phyloP scores from a whole-genome alignment of 2,113 vertebrate species.

The Colinus virginianus region DNA sequence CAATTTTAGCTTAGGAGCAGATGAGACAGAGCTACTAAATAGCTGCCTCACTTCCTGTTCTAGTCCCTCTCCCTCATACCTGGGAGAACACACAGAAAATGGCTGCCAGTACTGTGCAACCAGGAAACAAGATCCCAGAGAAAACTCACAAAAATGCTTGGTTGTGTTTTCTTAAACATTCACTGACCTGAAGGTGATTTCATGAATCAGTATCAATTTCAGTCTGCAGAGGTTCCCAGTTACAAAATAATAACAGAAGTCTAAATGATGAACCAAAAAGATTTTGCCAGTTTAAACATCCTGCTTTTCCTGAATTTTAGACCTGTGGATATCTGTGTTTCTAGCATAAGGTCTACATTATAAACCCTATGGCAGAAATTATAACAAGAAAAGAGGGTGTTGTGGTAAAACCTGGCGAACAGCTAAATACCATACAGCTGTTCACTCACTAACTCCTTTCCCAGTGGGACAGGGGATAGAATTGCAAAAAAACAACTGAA shows the following conservation, averaged over 20 bases:
- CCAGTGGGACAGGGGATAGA: background rate
- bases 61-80: rapidly evolving
- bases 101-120: background rate
- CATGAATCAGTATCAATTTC: background rate
- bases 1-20: background rate
- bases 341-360: background rate
- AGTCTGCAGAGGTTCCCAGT: background rate
- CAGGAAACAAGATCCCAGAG: rapidly evolving
- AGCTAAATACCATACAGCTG: background rate
- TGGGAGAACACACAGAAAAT: background rate
- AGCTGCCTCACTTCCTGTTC: background rate
- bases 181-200: background rate
- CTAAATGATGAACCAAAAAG: background rate
- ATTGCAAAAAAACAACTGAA: background rate
- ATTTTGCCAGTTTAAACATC: background rate
- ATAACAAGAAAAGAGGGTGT: background rate
- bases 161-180: background rate
- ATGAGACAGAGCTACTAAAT: background rate
- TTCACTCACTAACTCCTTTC: background rate
- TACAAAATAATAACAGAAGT: background rate
- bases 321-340: background rate
- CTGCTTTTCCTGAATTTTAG: background rate
- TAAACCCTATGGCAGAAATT: background rate
- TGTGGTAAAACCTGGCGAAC: background rate
- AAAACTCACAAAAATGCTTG: rapidly evolving